Evolutionary conservation across 2,797 vertebrate genomes (phyloP).

Genomic region (Notolepis coatsorum): DNA sequence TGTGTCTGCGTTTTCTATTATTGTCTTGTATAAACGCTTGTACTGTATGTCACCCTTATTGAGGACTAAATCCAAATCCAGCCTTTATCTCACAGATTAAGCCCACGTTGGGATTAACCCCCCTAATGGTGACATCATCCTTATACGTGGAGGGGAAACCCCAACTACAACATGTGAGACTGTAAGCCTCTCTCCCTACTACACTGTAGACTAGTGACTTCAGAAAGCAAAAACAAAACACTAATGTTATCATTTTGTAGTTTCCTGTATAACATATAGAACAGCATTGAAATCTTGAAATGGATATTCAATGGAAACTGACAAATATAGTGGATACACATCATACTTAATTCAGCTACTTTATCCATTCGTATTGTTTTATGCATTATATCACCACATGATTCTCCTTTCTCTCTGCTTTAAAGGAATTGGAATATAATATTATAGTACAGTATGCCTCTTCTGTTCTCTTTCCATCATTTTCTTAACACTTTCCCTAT

Average conservation of each 20-base stretch:
- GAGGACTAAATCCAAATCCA: slow-evolving; percentile 76
- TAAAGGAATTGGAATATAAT: slow-evolving; percentile 44
- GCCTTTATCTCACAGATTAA: slow-evolving; percentile 79
- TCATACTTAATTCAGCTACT: no score
- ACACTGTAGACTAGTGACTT: no score
- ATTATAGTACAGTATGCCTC: background rate
- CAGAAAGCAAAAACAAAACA: no score
- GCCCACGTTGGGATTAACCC: slow-evolving; percentile 70
- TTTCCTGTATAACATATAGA: no score
- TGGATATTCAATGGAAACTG: no score
- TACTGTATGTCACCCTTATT: slow-evolving; percentile 73
- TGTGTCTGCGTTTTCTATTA: slow-evolving; percentile 50
- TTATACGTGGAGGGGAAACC: slow-evolving; percentile 60
- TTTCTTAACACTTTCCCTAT: slow-evolving; percentile 63
- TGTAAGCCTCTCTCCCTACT: no score
- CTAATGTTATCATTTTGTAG: no score
- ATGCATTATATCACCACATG: slow-evolving; percentile 23
- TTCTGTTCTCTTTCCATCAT: slow-evolving; percentile 47
- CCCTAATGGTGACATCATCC: slow-evolving; percentile 80
- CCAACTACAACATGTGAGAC: slow-evolving; percentile 36
- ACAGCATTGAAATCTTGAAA: no score
- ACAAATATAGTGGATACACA: no score
- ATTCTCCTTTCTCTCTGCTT: slow-evolving; percentile 36
- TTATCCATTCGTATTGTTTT: slow-evolving; percentile 43
- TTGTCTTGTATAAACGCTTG: slow-evolving; percentile 46